phyloP scores from a whole-genome alignment of 2,888 invertebrate species.

The Allacma fusca region DNA sequence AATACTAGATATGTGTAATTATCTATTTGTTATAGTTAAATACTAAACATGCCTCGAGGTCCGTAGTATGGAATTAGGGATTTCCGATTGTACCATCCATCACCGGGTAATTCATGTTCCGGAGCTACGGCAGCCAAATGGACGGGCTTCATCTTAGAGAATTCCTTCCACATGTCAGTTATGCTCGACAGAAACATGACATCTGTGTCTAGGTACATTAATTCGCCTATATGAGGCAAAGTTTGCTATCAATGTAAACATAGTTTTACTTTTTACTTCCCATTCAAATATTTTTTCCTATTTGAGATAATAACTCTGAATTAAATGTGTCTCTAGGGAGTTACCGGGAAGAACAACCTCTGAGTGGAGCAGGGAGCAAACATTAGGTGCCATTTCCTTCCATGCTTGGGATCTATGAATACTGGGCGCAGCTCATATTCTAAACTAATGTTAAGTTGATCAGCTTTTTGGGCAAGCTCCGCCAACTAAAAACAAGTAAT shows the following conservation, averaged over 20 bases:
- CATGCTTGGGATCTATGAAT: conserved; percentile 76
- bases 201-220: conserved; percentile 93
- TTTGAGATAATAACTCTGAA: not conserved
- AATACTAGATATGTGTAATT: not conserved
- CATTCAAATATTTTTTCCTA: not conserved
- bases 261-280: too few relatives aligned
- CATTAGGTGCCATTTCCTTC: conserved; percentile 79
- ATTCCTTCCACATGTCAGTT: conserved; percentile 83
- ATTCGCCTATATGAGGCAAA: conserved; percentile 78
- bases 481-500: conserved; percentile 33
- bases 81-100: conserved; percentile 95
- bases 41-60: conserved; percentile 71
- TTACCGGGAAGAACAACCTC: conserved; percentile 65
- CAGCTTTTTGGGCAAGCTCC: conserved; percentile 21
- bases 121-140: conserved; percentile 88
- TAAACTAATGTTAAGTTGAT: conserved; percentile 68
- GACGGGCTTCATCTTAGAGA: conserved; percentile 80
- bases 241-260: conserved; percentile 76
- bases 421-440: conserved; percentile 78
- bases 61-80: conserved; percentile 95
- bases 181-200: conserved; percentile 85
- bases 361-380: conserved; percentile 96
- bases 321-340: not conserved
- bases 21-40: not conserved
- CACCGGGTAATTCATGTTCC: conserved; percentile 88